Base-by-base conservation (phyloP, 2,797 vertebrate species). In the Sebastes jordani region DNA sequence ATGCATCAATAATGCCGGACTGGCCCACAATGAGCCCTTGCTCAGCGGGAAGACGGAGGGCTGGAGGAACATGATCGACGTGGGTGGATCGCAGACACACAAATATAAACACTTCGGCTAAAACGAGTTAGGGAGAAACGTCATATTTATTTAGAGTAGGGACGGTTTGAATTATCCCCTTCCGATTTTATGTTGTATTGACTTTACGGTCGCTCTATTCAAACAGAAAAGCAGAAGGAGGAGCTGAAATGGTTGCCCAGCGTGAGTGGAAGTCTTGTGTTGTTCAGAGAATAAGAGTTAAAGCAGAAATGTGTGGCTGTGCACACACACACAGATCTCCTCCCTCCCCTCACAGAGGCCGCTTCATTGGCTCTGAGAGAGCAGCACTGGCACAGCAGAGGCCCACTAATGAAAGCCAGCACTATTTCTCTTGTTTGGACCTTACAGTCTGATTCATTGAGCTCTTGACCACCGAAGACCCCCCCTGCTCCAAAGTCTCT, bases 31-130 rank as follows among this genome's bases (percentile, higher is more conserved):
- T 0, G 98, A 99, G 82, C 96, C 97, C 1, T 86, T 99, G 93
- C 97, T 99, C 66, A 97, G 96, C 0, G 98, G 98, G 52, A 97
- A 66, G 87, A 98, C 98, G 0, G 96, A 97, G 1, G 96, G 97
- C 78, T 99, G 98, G 98, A 96, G 96, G 93, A 98, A 97, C 27
- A 99, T 99, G 98, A 97, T 99, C 7, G 97, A 97, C 0, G 98
- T 99, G 94, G 96, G 97, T 97, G 93, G 95, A 96, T 46, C 70
- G 30, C 74, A 52, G 14, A 34, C 60, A 30, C 52, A 55, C 54
- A 65, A 20, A 65, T 7, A 70, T 9, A 3, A 63, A 78, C 32
- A 11, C 20, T 60, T 2, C 7, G 11, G 2, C 16, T n/a, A 5
- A 71, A 79, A 71, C 32, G 7, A 36, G n/a, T 6, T 14, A 8